A percentile compares a stretch with the other conserved stretches of the same genome.
These are phyloP conservation scores for Gulo gulo DNA, from an alignment of 2,113 vertebrate species.

Conservation along the genomic window DNA sequence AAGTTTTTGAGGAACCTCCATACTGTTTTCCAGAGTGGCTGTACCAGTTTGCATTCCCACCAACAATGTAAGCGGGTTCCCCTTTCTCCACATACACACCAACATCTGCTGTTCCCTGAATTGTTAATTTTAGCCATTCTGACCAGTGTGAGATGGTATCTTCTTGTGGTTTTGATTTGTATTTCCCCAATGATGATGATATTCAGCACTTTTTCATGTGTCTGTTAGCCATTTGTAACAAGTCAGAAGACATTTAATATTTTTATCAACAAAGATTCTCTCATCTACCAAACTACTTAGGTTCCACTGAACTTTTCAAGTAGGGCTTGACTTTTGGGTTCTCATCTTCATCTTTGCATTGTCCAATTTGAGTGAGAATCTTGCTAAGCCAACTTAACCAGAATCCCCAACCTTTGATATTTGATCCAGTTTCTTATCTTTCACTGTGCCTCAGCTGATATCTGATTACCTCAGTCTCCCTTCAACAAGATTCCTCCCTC, in stretches of 20 bases:
- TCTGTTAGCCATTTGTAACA: not conserved
- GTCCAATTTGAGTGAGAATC: not conserved
- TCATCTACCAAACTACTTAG: not conserved
- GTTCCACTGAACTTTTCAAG: not conserved
- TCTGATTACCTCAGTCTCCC: not conserved
- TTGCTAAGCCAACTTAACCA: not conserved
- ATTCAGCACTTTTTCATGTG: not conserved
- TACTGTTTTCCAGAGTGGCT: not conserved
- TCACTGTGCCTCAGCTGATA: accelerated
- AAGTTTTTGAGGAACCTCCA: not conserved
- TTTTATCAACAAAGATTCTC: not conserved
- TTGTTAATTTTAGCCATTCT: not conserved
- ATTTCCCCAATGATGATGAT: not conserved
- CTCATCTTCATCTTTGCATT: not conserved
- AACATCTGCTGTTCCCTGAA: not conserved
- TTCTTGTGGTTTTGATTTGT: not conserved
- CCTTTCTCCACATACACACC: not conserved
- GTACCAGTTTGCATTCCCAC: not conserved
- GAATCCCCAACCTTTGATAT: not conserved
- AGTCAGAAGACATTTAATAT: not conserved
- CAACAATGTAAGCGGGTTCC: not conserved
- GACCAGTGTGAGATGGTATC: not conserved
- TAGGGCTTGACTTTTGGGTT: not conserved
- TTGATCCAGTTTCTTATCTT: too few relatives aligned
- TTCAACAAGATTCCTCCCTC: not conserved